A percentile compares a stretch with the other conserved stretches of the same genome.
Evolutionary conservation across 64 coral and sea anemone genomes (phyloP).

Genomic region (Stichodactyla helianthus): DNA sequence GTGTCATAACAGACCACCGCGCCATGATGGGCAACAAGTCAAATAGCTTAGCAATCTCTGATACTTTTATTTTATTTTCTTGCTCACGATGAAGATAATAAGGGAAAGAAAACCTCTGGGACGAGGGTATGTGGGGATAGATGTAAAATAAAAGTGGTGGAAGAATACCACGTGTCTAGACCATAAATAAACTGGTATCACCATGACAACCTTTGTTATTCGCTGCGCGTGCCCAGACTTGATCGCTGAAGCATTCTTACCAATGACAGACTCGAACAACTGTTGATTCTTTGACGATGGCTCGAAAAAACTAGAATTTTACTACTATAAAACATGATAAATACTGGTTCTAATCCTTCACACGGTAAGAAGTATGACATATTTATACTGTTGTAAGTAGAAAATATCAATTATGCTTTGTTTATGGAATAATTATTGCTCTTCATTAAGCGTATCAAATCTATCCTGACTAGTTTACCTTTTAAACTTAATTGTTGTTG

Average conservation of each 20-base stretch:
- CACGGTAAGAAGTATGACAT: background rate
- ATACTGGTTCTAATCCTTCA: background rate
- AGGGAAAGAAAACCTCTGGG: too few relatives aligned
- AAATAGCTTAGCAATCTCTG: too few relatives aligned
- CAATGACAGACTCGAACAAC: background rate
- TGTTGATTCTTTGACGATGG: background rate
- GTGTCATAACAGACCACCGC: too few relatives aligned
- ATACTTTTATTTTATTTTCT: too few relatives aligned
- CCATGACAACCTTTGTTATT: slow-evolving; percentile 11
- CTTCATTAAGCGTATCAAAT: too few relatives aligned
- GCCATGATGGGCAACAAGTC: too few relatives aligned
- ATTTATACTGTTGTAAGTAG: background rate
- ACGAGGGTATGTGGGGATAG: too few relatives aligned
- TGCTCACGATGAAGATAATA: too few relatives aligned
- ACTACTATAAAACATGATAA: background rate
- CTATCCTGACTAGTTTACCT: too few relatives aligned
- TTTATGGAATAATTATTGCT: too few relatives aligned
- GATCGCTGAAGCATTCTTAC: slow-evolving; percentile 1
- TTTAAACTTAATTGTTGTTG: too few relatives aligned
- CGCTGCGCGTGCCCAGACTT: slow-evolving; percentile 1
- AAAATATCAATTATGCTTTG: background rate
- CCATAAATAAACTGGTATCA: background rate
- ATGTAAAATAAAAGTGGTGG: too few relatives aligned
- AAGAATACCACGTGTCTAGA: background rate
- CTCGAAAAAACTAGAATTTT: background rate